phyloP scores from a whole-genome alignment of 2,113 vertebrate genomes.

The Scomber colias region DNA sequence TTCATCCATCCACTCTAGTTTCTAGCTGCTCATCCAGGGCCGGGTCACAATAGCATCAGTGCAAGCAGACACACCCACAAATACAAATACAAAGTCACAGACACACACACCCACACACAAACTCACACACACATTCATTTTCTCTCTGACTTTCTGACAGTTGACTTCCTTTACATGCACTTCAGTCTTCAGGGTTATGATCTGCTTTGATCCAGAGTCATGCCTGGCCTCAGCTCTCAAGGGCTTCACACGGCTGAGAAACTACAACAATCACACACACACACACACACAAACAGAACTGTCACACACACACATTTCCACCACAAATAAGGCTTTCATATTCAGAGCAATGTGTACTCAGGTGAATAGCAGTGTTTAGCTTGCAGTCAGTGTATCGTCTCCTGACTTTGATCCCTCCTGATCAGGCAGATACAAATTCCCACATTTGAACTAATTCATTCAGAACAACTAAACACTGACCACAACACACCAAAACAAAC shows the following conservation, averaged over 20 bases:
- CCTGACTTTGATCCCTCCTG: slow-evolving; percentile 47
- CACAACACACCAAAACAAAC: background rate
- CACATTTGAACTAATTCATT: slow-evolving; percentile 22
- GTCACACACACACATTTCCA: slow-evolving; percentile 7
- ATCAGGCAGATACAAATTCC: slow-evolving; percentile 10
- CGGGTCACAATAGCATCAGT: slow-evolving; percentile 15
- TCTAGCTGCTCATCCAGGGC: slow-evolving; percentile 12
- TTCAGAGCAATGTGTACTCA: slow-evolving; percentile 34
- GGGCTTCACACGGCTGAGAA: slow-evolving; percentile 20
- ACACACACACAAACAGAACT: background rate
- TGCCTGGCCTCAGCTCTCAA: background rate
- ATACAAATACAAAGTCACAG: background rate
- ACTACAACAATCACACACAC: slow-evolving; percentile 25
- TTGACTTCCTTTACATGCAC: slow-evolving; percentile 10
- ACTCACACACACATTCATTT: background rate
- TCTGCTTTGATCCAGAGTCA: slow-evolving; percentile 44
- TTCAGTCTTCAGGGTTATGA: slow-evolving; percentile 1
- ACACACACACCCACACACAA: background rate
- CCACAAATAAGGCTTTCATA: background rate
- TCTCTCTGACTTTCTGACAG: background rate
- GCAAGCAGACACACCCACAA: slow-evolving; percentile 3
- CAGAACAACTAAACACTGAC: slow-evolving; percentile 6
- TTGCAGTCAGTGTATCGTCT: slow-evolving; percentile 9
- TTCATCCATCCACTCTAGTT: slow-evolving; percentile 6
- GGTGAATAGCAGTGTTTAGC: background rate